Evolutionary conservation across 2,113 vertebrate species (phyloP), one percentile per base, ranked within the genome.

Genomic region (Cyprinodon tularosa): DNA sequence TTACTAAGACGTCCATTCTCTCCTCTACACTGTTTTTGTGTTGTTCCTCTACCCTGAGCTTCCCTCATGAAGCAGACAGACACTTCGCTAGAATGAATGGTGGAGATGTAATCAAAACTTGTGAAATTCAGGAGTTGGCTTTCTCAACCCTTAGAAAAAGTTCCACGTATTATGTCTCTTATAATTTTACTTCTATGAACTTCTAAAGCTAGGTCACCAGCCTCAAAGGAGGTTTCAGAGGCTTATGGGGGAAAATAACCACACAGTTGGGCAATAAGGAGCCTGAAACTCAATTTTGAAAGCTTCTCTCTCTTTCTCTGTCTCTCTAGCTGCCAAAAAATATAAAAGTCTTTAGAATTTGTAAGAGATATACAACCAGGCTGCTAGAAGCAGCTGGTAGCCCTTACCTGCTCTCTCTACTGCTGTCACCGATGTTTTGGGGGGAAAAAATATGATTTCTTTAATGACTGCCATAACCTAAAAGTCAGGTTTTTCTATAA

Each of bases 201-300:
- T 53, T 17, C 48, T 50, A 20, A 15, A 53, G 50, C 50, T 57
- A 20, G 7, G 7, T 53, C 50, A n/a, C 17, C 17, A 15, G 50
- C 50, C 17, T 53, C 20, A 57, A 20, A 57, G 17, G 17, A 57
- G 50, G n/a, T 57, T 20, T 57, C 17, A n/a, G n/a, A 57, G 50
- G 50, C 50, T 57, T 57, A 57, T 10, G 3, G 50, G 9, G 50
- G 10, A 57, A 57, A 20, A 20, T 57, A 57, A 57, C 20, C 50
- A n/a, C 50, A 53, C 50, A n/a, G 17, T 20, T n/a, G 50, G 50
- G 50, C 50, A 9, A 57, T 53, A 53, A 0, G 20, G 9, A 9
- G 50, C 50, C 50, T 57, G 50, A 57, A 57, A 57, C 50, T 57
- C 50, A 57, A n/a, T 57, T 57, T 57, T 57, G 44, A 57, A 57